These are phyloP conservation scores for Physeter macrocephalus DNA, from an alignment of 2,113 vertebrate genomes.

Conservation along the genomic window DNA sequence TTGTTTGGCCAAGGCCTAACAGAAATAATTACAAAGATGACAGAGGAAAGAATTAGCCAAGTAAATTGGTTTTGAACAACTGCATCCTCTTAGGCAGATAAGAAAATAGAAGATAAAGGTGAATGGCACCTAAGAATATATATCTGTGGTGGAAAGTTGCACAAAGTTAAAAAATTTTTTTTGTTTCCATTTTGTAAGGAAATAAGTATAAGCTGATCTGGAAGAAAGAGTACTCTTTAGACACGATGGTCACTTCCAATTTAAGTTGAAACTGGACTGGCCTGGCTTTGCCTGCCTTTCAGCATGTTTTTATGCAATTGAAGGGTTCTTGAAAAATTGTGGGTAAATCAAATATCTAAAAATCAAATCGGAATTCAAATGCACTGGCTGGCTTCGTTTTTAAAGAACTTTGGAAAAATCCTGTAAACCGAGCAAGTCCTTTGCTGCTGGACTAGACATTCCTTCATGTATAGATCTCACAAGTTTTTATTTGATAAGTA, in stretches of 20 bases:
- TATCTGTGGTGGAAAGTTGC: slow-evolving; percentile 40
- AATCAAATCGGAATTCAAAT: slow-evolving; percentile 35
- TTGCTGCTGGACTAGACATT: neutral
- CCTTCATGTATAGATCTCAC: neutral
- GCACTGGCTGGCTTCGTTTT: neutral
- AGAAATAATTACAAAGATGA: slow-evolving; percentile 67
- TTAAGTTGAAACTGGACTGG: slow-evolving; percentile 28
- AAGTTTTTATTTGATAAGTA: neutral
- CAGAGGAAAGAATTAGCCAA: slow-evolving; percentile 64
- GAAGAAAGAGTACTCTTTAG: slow-evolving; percentile 1
- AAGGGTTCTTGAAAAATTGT: neutral
- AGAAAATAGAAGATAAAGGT: slow-evolving; percentile 52
- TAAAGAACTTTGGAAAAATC: slow-evolving; percentile 18
- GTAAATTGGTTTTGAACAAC: slow-evolving; percentile 65
- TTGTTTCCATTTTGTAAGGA: slow-evolving; percentile 10
- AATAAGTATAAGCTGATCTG: slow-evolving; percentile 35
- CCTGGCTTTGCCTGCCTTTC: slow-evolving; percentile 10
- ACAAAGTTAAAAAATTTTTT: slow-evolving; percentile 6
- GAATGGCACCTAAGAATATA: slow-evolving; percentile 43
- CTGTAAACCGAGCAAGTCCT: neutral
- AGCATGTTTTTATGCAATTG: neutral
- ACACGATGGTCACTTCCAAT: slow-evolving; percentile 29
- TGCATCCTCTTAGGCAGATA: slow-evolving; percentile 64
- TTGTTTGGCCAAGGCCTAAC: slow-evolving; percentile 54
- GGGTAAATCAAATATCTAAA: slow-evolving; percentile 43